These are phyloP conservation scores for Nematolebias whitei DNA, from an alignment of 2,113 vertebrate species.

Conservation along the genomic window DNA sequence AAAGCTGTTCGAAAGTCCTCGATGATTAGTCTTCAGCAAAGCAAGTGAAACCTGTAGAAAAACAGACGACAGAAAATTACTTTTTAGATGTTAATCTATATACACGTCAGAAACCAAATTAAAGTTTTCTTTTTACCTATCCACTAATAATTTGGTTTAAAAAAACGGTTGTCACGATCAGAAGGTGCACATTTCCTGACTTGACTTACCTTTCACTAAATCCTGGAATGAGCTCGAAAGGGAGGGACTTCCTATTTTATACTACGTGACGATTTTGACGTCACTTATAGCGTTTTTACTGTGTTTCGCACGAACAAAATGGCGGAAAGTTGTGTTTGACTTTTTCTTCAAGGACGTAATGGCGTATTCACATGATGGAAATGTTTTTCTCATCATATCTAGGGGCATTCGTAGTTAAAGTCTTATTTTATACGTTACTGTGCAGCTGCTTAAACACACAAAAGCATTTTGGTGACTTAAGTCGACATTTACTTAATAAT, in stretches of 20 bases:
- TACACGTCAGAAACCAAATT: conserved; percentile 2
- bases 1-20: conserved; percentile 83
- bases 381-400: not conserved
- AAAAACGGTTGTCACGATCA: conserved; percentile 22
- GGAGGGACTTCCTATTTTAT: conserved; percentile 74
- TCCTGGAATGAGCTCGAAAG: conserved; percentile 76
- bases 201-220: conserved; percentile 83
- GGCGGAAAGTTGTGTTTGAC: conserved; percentile 46
- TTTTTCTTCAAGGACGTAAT: conserved; percentile 58
- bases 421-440: rapidly evolving
- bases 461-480: rapidly evolving
- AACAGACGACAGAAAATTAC: conserved; percentile 71
- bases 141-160: conserved; percentile 19
- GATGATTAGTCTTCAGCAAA: conserved; percentile 77
- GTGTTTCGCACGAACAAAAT: conserved; percentile 54
- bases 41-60: conserved; percentile 78
- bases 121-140: conserved; percentile 2
- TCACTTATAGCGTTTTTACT: conserved; percentile 36
- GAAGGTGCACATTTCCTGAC: conserved; percentile 18
- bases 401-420: rapidly evolving
- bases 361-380: conserved; percentile 27
- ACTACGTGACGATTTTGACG: conserved; percentile 77
- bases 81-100: not conserved
- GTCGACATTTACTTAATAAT: rapidly evolving
- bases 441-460: rapidly evolving